Percentiles rank a stretch among this genome's conserved stretches.
These are phyloP conservation scores for Drosophila murphyi DNA, from an alignment of 1,140 invertebrate species.

Conservation along the genomic window DNA sequence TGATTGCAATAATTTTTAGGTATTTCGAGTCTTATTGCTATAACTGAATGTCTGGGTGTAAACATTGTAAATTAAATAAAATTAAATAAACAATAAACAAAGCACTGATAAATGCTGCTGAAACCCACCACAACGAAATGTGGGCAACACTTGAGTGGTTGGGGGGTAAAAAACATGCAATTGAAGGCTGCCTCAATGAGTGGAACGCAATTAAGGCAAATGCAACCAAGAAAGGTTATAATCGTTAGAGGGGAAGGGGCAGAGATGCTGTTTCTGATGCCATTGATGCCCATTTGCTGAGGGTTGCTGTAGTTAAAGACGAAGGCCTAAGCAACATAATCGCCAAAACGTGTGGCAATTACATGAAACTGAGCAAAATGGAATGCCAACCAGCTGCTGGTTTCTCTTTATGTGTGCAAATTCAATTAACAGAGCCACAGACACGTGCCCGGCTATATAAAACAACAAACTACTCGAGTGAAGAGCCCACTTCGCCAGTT, in stretches of 20 bases:
- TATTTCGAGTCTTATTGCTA: neutral
- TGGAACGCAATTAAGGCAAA: conserved; percentile 58
- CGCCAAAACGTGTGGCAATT: conserved; percentile 79
- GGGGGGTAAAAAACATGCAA: conserved; percentile 23
- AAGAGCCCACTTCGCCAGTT: conserved; percentile 50
- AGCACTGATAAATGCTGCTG: conserved; percentile 25
- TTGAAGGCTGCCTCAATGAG: conserved; percentile 32
- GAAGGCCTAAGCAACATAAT: conserved; percentile 76
- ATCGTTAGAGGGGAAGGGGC: neutral
- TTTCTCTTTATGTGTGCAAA: conserved; percentile 38
- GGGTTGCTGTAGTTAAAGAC: conserved; percentile 9
- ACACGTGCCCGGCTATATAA: conserved; percentile 72
- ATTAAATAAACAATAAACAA: conserved; percentile 45
- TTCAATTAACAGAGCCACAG: conserved; percentile 69
- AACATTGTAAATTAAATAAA: conserved; percentile 11
- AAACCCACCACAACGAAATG: neutral
- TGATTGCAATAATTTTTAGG: neutral
- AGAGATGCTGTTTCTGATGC: neutral
- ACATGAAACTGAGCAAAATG: conserved; percentile 70
- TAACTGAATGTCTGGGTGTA: neutral
- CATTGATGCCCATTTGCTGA: neutral
- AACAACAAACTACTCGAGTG: conserved; percentile 65
- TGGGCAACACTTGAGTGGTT: conserved; percentile 1
- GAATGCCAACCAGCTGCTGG: conserved; percentile 71
- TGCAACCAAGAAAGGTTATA: conserved; percentile 43